Evolutionary conservation across 1,140 invertebrate species (phyloP), one percentile per base, ranked within the genome.

Genomic region (Pissodes strobi): DNA sequence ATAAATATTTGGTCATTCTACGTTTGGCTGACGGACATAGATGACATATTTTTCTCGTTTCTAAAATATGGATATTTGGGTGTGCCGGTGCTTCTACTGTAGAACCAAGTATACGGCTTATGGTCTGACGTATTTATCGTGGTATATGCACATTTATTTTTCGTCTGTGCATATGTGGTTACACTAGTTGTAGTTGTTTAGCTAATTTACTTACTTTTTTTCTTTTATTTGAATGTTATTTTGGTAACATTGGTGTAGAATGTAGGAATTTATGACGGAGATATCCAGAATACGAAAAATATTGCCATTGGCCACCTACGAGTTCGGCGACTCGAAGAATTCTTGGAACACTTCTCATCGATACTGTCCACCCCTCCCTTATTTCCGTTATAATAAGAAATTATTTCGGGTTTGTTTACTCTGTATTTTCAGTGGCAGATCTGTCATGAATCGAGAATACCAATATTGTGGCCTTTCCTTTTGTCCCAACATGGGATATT

Each of bases 331-430:
- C 51, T 56, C 9, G 19, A 18, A 19, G 41, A 49, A 55, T 59
- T 37, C 22, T 17, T 10, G n/a, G 18, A 13, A 41, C 38, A 55
- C 13, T 58, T 53, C 25, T 58, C 3, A 48, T 64, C 62, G 2
- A 64, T 12, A 56, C 1, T 0, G 27, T 56, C 41, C 43, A 62
- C 34, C 23, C 59, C 59, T 39, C 55, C 78, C 74, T 80, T 82
- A n/a, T 78, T 79, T 13, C 52, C 22, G 57, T 83, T 80, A 66
- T 82, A 82, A 43, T 71, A 71, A 5, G 30, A 46, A 8, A 63
- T 71, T 17, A 67, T 72, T 67, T 60, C 59, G 21, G 66, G 55
- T 22, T 69, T 67, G n/a, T n/a, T n/a, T n/a, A n/a, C 2, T 34
- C 5, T 61, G 76, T 30, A 13, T 38, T 19, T 43, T 41, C n/a